A percentile compares a stretch with the other conserved stretches of the same genome.
phyloP scores from a whole-genome alignment of 2,797 vertebrate species.

The Hypotaenidia philippensis region DNA sequence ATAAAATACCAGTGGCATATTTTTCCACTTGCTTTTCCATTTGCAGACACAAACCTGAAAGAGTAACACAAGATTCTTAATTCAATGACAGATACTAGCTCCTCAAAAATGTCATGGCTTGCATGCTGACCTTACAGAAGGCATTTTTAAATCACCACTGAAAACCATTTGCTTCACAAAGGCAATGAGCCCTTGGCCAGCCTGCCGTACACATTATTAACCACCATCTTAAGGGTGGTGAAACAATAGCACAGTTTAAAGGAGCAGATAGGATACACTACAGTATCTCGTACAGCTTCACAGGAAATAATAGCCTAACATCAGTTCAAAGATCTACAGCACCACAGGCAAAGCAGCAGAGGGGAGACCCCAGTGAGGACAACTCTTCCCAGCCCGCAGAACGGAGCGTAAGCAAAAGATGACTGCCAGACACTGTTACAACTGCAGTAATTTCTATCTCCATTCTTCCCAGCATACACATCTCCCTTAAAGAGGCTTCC shows the following conservation, averaged over 20 bases:
- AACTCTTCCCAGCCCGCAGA: not conserved
- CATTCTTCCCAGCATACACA: not conserved
- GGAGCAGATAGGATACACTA: not conserved
- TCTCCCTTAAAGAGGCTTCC: not conserved
- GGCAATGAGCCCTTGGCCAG: not conserved
- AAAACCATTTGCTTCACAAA: not conserved
- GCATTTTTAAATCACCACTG: not conserved
- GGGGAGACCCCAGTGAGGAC: accelerated
- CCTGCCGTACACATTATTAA: not conserved
- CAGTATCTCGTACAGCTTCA: not conserved
- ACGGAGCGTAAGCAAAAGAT: not conserved
- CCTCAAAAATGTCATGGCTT: not conserved
- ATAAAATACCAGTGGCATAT: not conserved
- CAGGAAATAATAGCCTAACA: not conserved
- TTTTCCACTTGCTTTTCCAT: not conserved
- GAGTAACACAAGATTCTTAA: not conserved
- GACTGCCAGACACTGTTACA: not conserved
- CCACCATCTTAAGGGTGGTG: not conserved
- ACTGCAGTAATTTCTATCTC: not conserved
- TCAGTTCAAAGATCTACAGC: not conserved
- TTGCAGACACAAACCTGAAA: not conserved
- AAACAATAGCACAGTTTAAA: not conserved
- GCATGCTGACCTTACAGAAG: not conserved
- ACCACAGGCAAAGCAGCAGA: not conserved
- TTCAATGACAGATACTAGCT: not conserved